These are phyloP conservation scores for Lamellibrachia luymesi DNA, from an alignment of 1,140 invertebrate species.

Conservation along the genomic window DNA sequence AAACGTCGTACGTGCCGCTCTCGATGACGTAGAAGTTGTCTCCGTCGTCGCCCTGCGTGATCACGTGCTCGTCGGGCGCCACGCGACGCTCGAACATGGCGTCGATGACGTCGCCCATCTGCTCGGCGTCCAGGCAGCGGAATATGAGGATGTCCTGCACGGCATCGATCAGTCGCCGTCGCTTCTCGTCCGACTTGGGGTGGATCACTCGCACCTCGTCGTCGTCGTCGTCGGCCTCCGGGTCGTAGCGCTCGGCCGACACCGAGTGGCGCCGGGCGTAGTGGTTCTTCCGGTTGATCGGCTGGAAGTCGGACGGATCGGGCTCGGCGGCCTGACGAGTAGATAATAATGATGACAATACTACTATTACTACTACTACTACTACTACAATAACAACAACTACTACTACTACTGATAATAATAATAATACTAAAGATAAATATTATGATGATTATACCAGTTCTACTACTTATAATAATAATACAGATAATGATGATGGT, in stretches of 20 bases:
- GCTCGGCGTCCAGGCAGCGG: conserved; percentile 76
- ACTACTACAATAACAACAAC: no score
- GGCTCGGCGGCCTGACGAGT: conserved; percentile 42
- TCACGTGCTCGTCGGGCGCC: conserved; percentile 78
- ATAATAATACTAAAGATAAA: no score
- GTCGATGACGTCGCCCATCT: conserved; percentile 87
- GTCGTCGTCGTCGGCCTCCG: conserved; percentile 86
- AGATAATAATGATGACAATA: not conserved
- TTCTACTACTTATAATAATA: no score
- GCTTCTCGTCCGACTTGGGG: conserved; percentile 70
- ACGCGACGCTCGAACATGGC: conserved; percentile 85
- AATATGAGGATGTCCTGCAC: conserved; percentile 92
- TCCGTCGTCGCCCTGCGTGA: conserved; percentile 94
- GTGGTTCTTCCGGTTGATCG: conserved; percentile 36
- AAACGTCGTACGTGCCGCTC: conserved; percentile 78
- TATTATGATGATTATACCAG: no score
- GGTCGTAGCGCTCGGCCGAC: conserved; percentile 88
- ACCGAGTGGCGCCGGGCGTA: conserved; percentile 49
- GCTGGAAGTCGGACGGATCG: conserved; percentile 43
- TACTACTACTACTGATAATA: no score
- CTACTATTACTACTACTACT: no score
- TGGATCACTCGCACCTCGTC: conserved; percentile 61
- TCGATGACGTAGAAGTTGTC: conserved; percentile 99
- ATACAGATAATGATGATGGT: no score
- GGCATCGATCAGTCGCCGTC: conserved; percentile 81